Conservation (phyloP, 2,888 invertebrate genomes). For the Agriotes lineatus region DNA sequence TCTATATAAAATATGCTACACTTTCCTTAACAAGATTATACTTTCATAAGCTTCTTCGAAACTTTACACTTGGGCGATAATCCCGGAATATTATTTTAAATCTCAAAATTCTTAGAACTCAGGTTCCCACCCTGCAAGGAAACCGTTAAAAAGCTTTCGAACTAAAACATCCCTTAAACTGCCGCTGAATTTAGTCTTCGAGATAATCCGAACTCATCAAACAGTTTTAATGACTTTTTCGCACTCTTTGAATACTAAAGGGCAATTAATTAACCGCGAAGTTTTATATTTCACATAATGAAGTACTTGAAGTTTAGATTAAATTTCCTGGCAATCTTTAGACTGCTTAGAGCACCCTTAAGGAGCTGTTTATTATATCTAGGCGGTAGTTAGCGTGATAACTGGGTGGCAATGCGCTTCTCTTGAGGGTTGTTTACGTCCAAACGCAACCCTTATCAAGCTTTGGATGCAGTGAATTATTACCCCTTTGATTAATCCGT, state of each 20-base stretch:
- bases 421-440: slow-evolving; percentile 33
- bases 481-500: slow-evolving; percentile 21
- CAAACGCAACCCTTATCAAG: slow-evolving; percentile 32
- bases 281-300: slow-evolving; percentile 21
- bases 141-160: no score
- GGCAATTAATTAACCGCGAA: slow-evolving; percentile 16
- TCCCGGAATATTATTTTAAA: no score
- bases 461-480: slow-evolving; percentile 24
- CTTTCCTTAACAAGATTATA: no score
- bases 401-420: slow-evolving; percentile 29
- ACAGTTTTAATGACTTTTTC: slow-evolving; percentile 18
- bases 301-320: slow-evolving; percentile 34
- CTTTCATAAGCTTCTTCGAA: no score
- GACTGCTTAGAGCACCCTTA: slow-evolving; percentile 14
- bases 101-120: no score
- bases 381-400: slow-evolving; percentile 30
- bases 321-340: slow-evolving; percentile 25
- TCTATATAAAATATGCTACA: no score
- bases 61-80: no score
- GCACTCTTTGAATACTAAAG: slow-evolving; percentile 4
- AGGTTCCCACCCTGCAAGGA: no score
- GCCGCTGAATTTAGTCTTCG: no score
- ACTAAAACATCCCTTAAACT: no score
- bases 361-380: slow-evolving; percentile 37
- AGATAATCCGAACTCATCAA: slow-evolving; percentile 6